A percentile compares a stretch with the other conserved stretches of the same genome.
Conservation (phyloP, 2,797 vertebrate genomes). For the Gadopsis bispinosus region DNA sequence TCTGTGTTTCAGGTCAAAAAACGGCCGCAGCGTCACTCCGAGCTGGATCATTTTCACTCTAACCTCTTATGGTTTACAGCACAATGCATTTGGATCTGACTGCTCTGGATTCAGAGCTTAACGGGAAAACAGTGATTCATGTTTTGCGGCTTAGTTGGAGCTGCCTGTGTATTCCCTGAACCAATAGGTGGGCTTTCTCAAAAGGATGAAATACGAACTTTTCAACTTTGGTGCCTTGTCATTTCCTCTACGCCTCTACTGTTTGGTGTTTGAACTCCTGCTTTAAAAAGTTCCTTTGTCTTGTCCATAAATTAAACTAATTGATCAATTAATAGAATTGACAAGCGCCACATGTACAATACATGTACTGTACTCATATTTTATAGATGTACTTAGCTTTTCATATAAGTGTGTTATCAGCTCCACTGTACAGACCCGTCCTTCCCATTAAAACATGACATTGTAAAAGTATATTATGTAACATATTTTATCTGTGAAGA, state of each 20-base stretch:
- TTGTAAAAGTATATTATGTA: background rate
- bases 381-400: background rate
- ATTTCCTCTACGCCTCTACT: background rate
- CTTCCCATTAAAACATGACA: background rate
- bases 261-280: background rate
- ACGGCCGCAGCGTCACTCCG: background rate
- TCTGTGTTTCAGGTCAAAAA: constrained; percentile 16
- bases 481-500: too few relatives aligned
- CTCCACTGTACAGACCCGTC: background rate
- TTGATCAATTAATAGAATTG: background rate
- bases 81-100: constrained; percentile 12
- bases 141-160: background rate
- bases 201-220: background rate
- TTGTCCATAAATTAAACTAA: background rate
- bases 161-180: background rate
- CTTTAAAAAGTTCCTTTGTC: background rate
- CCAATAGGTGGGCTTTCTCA: background rate
- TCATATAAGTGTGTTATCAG: background rate
- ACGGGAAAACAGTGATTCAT: background rate
- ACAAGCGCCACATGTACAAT: too few relatives aligned
- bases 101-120: background rate
- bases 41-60: constrained; percentile 5
- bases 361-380: background rate
- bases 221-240: background rate
- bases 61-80: background rate